phyloP scores from a whole-genome alignment of 1,140 invertebrate genomes.

The Drosophila parabipectinata region DNA sequence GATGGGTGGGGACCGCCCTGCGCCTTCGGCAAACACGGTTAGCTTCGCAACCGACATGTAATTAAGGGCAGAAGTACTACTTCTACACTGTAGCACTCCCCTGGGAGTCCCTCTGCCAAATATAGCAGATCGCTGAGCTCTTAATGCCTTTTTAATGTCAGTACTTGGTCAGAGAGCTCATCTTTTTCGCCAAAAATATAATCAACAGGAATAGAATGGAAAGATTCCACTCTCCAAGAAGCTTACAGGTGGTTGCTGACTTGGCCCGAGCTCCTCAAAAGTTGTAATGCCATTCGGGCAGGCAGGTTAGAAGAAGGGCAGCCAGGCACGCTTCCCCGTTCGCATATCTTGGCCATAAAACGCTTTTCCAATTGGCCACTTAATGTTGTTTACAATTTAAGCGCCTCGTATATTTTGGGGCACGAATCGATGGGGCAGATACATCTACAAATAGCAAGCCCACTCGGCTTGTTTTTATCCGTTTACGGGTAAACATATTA shows the following conservation, averaged over 20 bases:
- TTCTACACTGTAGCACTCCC: slow-evolving; percentile 6
- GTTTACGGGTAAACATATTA: slow-evolving; percentile 43
- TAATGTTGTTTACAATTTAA: slow-evolving; percentile 29
- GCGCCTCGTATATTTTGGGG: slow-evolving; percentile 38
- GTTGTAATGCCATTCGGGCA: too few species aligned
- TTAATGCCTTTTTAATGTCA: slow-evolving; percentile 78
- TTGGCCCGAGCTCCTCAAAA: too few species aligned
- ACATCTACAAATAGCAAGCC: neutral
- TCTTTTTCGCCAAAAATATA: slow-evolving; percentile 55
- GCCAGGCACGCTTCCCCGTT: slow-evolving; percentile 1
- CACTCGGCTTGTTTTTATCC: slow-evolving; percentile 22
- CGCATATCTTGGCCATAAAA: slow-evolving; percentile 16
- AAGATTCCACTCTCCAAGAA: slow-evolving; percentile 54
- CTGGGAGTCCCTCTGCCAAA: slow-evolving; percentile 34
- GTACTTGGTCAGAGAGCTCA: slow-evolving; percentile 46
- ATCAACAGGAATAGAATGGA: slow-evolving; percentile 65
- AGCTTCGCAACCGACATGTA: slow-evolving; percentile 17
- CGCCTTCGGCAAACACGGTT: neutral
- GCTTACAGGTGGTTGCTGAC: neutral
- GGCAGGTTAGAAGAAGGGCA: neutral
- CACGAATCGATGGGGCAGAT: slow-evolving; percentile 59
- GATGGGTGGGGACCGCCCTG: slow-evolving; percentile 26
- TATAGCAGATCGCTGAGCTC: slow-evolving; percentile 78
- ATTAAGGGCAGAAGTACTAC: slow-evolving; percentile 13
- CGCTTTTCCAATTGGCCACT: slow-evolving; percentile 25